phyloP scores from a whole-genome alignment of 2,888 invertebrate species.

The Myopa testacea region DNA sequence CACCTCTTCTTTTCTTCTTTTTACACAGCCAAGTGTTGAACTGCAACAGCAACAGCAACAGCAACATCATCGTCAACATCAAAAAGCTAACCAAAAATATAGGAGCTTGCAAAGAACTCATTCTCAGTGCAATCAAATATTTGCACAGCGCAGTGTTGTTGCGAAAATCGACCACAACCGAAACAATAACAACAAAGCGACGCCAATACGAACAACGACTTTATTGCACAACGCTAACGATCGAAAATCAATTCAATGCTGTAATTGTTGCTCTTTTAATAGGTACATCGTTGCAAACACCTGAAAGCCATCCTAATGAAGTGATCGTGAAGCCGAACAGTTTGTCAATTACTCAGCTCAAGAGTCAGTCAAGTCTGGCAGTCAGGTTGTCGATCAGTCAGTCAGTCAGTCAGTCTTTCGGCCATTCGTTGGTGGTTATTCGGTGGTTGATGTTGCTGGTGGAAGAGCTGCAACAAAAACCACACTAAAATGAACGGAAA shows the following conservation, averaged over 20 bases:
- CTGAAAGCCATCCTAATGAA: slow-evolving; percentile 33
- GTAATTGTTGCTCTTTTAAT: slow-evolving; percentile 1
- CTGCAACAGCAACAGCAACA: slow-evolving; percentile 4
- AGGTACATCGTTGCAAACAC: slow-evolving; percentile 19
- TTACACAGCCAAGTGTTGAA: neutral
- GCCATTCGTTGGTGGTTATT: too few relatives aligned
- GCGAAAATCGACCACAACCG: neutral
- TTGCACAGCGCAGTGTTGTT: slow-evolving; percentile 4
- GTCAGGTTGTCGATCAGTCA: neutral
- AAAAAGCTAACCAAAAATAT: neutral
- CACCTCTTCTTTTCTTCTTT: too few relatives aligned
- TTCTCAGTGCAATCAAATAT: slow-evolving; percentile 11
- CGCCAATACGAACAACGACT: neutral
- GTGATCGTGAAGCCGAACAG: slow-evolving; percentile 21
- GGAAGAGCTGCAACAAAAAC: too few relatives aligned
- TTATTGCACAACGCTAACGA: slow-evolving; percentile 21
- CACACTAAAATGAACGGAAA: neutral
- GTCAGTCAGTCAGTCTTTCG: too few relatives aligned
- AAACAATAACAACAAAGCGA: neutral
- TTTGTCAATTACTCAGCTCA: slow-evolving; percentile 10
- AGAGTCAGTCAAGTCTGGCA: neutral
- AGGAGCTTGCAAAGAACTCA: neutral
- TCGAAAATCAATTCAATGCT: slow-evolving; percentile 29
- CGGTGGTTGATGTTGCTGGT: too few relatives aligned
- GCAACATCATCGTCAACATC: neutral